Base-by-base conservation (phyloP, 2,888 invertebrate genomes). In the Caenorhabditis becei region DNA sequence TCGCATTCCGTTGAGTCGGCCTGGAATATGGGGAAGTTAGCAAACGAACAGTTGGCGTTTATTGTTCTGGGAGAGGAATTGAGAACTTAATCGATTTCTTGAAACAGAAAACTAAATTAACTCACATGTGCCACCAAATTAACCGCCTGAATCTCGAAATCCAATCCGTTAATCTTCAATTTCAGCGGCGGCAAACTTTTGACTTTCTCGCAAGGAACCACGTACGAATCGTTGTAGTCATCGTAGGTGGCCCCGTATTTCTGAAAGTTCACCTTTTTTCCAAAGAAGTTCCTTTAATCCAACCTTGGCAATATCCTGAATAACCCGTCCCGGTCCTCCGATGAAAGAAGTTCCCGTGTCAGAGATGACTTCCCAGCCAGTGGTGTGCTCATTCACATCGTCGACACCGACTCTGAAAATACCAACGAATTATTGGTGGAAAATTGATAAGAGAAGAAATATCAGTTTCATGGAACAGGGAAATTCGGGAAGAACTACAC, bases 291-390 rank as follows among this genome's bases (percentile, higher is more conserved):
- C n/a, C n/a, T n/a, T n/a, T n/a, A n/a, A n/a, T n/a, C n/a, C n/a
- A n/a, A 82, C 84, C 51, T 72, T 77, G 14, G 82, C 79, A 47
- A 84, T 70, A 1, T 26, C 47, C 14, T 77, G 47, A 51, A 84
- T 74, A 3, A 79, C 72, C 10, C 23, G 44, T 14, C 47, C 65
- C 2, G 86, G 86, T 23, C 80, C 83, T n/a, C 84, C 86, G 51
- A 86, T 82, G 59, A 84, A 84, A 8, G 82, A 82, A 10, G 84
- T 86, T 53, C 86, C 86, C 8, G 86, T 86, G 53, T 86, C 86
- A 4, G 84, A 84, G 32, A 86, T 86, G 8, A 77, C 86, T 44
- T 86, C 75, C 83, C 82, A 83, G 35, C 77, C 80, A 7, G 14
- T 28, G 10, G 59, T 51, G 23, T 70, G 41, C 16, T 78, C 78